Conservation (phyloP, 2,797 vertebrate genomes). For the Loris lydekkerianus region DNA sequence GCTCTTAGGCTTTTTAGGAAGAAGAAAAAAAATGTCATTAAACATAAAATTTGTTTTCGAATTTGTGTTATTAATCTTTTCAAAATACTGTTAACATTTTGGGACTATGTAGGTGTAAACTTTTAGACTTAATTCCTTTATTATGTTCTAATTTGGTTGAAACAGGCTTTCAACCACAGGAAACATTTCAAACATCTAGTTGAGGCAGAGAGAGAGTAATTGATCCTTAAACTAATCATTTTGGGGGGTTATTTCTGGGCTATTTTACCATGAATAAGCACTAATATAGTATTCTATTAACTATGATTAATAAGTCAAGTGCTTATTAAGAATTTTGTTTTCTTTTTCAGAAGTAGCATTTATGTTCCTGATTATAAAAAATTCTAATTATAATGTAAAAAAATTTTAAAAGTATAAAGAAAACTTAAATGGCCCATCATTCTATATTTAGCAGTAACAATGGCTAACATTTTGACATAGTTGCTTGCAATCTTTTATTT, state of each 20-base stretch:
- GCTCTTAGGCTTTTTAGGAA: conserved; percentile 21
- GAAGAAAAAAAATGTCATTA: not conserved
- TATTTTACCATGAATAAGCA: not conserved
- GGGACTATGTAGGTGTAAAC: conserved; percentile 12
- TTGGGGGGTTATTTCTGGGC: conserved; percentile 9
- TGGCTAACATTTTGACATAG: not conserved
- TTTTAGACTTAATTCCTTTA: conserved; percentile 53
- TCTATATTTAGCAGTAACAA: conserved; percentile 5
- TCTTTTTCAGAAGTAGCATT: conserved; percentile 4
- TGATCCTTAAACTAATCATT: conserved; percentile 14
- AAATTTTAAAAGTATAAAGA: not conserved
- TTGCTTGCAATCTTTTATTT: not conserved
- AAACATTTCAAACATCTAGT: conserved; percentile 33
- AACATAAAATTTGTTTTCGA: not conserved
- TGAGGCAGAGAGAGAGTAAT: not conserved
- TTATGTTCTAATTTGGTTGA: not conserved
- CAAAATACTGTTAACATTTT: not conserved
- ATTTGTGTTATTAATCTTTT: conserved; percentile 3
- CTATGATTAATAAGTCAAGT: not conserved
- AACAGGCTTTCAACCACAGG: not conserved
- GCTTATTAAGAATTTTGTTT: conserved; percentile 17
- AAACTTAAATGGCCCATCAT: conserved; percentile 6
- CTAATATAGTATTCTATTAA: conserved; percentile 7
- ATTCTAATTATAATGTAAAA: conserved; percentile 20
- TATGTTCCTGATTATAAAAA: conserved; percentile 24